Percentiles rank a stretch among this genome's conserved stretches.
Evolutionary conservation across 2,113 vertebrate species (phyloP).

Genomic region (Mesocricetus auratus): DNA sequence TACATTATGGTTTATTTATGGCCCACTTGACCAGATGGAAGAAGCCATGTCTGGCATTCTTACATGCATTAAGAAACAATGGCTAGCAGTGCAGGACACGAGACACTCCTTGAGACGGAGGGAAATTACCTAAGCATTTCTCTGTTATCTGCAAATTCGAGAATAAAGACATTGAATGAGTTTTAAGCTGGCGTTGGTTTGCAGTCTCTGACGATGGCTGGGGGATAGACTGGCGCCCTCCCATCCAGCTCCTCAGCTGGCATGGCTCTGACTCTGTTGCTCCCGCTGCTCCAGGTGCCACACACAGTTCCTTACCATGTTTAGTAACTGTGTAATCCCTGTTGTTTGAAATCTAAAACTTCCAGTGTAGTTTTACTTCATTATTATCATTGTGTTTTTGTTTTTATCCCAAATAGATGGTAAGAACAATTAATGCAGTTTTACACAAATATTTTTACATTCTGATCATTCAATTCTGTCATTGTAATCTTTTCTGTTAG

Average conservation of each 20-base stretch:
- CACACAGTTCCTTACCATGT: slow-evolving; percentile 76
- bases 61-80: neutral
- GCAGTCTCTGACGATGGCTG: slow-evolving; percentile 65
- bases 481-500: slow-evolving; percentile 84
- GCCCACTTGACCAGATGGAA: neutral
- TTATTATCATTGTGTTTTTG: slow-evolving; percentile 81
- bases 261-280: slow-evolving; percentile 68
- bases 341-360: slow-evolving; percentile 80
- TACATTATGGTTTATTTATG: neutral
- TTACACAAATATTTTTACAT: slow-evolving; percentile 91
- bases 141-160: slow-evolving; percentile 82
- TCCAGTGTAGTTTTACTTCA: slow-evolving; percentile 83
- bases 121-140: slow-evolving; percentile 84
- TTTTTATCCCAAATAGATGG: slow-evolving; percentile 85
- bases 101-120: slow-evolving; percentile 80
- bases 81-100: slow-evolving; percentile 75
- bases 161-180: slow-evolving; percentile 83
- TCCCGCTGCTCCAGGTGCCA: slow-evolving; percentile 86
- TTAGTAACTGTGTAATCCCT: slow-evolving; percentile 76
- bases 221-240: slow-evolving; percentile 75
- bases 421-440: slow-evolving; percentile 88
- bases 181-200: slow-evolving; percentile 73
- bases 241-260: slow-evolving; percentile 64
- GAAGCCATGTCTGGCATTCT: neutral
- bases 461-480: slow-evolving; percentile 86